phyloP scores from a whole-genome alignment of 1,140 invertebrate species.

The Brachionus koreanus region DNA sequence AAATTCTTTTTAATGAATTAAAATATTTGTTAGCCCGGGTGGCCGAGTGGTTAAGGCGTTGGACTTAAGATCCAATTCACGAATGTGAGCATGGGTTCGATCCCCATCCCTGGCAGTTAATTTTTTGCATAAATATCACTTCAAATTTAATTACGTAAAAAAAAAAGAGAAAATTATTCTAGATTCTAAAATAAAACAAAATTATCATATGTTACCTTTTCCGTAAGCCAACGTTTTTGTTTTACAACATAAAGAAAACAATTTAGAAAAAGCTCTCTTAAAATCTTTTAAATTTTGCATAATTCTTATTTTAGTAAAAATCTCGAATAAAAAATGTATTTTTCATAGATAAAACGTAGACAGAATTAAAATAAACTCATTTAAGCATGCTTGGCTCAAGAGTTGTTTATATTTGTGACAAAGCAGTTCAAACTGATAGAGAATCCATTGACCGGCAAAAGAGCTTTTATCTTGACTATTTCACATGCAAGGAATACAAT shows the following conservation, averaged over 20 bases:
- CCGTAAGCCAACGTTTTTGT: not conserved
- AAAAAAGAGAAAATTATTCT: not conserved
- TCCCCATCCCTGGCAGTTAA: not conserved
- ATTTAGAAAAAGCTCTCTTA: not conserved
- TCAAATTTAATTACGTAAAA: not conserved
- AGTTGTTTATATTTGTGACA: not conserved
- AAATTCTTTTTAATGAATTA: not conserved
- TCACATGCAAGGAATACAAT: constrained; percentile 2
- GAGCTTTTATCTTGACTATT: not conserved
- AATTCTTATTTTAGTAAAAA: not conserved
- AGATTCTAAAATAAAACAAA: not conserved
- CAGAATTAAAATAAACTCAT: not conserved
- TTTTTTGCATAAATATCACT: not conserved
- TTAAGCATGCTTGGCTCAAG: not conserved
- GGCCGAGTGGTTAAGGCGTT: constrained; percentile 12
- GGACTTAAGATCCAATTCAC: constrained; percentile 14
- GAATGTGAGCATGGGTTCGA: constrained; percentile 16
- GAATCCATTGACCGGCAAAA: not conserved
- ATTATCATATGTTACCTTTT: constrained; percentile 18
- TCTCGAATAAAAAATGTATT: not conserved
- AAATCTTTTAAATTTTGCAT: not conserved
- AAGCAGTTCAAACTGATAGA: not conserved
- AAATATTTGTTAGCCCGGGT: not conserved
- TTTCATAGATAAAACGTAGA: not conserved
- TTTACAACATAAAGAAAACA: not conserved